A percentile compares a stretch with the other conserved stretches of the same genome.
phyloP scores from a whole-genome alignment of 2,888 invertebrate species.

The Drosophila crucigera region DNA sequence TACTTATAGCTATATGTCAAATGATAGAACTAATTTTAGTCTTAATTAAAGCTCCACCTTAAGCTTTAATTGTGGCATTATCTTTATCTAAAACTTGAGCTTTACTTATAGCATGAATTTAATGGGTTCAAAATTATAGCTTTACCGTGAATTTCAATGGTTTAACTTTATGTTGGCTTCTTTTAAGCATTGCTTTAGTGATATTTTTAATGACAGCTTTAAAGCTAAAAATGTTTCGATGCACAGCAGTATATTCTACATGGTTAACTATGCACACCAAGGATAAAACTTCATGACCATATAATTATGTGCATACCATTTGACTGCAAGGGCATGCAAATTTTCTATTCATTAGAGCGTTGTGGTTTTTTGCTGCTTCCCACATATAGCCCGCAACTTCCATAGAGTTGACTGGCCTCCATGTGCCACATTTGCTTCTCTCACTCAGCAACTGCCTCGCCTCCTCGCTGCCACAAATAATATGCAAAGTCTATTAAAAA shows the following conservation, averaged over 20 bases:
- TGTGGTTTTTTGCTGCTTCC: constrained; percentile 8
- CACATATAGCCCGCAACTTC: constrained; percentile 45
- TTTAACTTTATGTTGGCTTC: not conserved
- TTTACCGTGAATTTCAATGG: not conserved
- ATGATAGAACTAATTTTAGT: not conserved
- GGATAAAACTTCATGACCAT: constrained; percentile 38
- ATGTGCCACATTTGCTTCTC: constrained; percentile 40
- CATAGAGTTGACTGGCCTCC: constrained; percentile 67
- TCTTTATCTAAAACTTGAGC: not conserved
- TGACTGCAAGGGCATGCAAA: constrained; percentile 50
- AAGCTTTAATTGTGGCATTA: not conserved
- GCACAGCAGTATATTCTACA: not conserved
- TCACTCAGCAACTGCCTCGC: not conserved
- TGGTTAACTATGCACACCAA: constrained; percentile 5
- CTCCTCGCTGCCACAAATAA: constrained; percentile 9
- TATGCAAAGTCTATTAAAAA: constrained; percentile 68
- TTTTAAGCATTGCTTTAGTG: not conserved
- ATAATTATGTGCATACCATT: constrained; percentile 48
- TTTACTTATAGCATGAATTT: not conserved
- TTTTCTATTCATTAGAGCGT: constrained; percentile 43
- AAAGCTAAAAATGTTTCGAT: not conserved
- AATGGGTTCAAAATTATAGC: not conserved
- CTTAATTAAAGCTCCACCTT: not conserved
- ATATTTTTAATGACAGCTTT: not conserved
- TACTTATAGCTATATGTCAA: no score